Base-by-base conservation (phyloP, 2,797 vertebrate species). In the Macropodus opercularis region DNA sequence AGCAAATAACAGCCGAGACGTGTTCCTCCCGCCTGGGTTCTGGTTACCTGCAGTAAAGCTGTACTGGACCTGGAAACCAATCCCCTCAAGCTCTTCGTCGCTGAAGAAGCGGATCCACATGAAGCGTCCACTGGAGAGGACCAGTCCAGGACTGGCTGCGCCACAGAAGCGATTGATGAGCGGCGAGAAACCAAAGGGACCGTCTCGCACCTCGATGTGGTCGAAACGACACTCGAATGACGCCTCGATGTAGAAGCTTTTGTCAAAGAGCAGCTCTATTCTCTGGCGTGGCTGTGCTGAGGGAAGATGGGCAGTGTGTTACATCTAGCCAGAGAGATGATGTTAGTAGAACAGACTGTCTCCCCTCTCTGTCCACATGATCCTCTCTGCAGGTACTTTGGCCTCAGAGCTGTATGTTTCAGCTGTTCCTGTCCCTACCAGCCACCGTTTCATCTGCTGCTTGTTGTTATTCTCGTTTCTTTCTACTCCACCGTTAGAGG, bases 181-280 rank as follows among this genome's bases (percentile, higher is more conserved):
- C 0, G 95, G 95, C 2, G 97, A 99, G 87, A 98, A 96, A 53
- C 94, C 95, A 72, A 98, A 99, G 11, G 97, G 97, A 21, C 97
- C 96, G 15, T 99, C 97, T 42, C 96, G 92, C 70, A 99, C 91
- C 87, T 99, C 97, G 42, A 99, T 91, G 90, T 98, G 91, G 90
- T 99, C 97, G 63, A 98, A 99, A 3, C 96, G 95, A 83, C 97
- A 99, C 77, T 98, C 95, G 42, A 98, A 98, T 0, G 96, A 99
- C 0, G 94, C 92, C 76, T 98, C 97, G 40, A 99, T 94, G 71
- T 93, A 94, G 77, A 96, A 98, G 40, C 85, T 90, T 41, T 94
- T 90, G 41, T 96, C 92, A 54, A 98, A 98, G 62, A 87, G 85
- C 76, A 98, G 75, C 81, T 98, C 94, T 55, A 98, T 95, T 82